Evolutionary conservation across 2,113 vertebrate genomes (phyloP).

Genomic region (Tympanuchus pallidicinctus): DNA sequence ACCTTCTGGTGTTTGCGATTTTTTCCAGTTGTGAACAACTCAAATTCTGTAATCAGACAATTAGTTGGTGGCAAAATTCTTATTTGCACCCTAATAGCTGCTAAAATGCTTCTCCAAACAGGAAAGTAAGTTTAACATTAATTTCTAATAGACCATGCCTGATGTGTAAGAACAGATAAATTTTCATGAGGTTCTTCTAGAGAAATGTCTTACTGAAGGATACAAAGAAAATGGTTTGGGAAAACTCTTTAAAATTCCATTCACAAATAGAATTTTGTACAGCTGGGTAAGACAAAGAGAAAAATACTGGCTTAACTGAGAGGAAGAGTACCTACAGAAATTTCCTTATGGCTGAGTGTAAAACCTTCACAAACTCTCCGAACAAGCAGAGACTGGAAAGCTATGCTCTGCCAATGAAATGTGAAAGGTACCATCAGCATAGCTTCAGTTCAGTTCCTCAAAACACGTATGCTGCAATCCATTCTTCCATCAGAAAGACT

Average conservation of each 20-base stretch:
- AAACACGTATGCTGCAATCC: not conserved
- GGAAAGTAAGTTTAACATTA: not conserved
- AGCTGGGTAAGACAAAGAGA: not conserved
- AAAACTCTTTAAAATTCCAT: not conserved
- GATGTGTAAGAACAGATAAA: not conserved
- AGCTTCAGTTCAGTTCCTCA: not conserved
- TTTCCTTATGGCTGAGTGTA: not conserved
- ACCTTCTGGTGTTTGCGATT: not conserved
- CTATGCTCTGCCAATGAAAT: too few relatives aligned
- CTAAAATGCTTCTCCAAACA: not conserved
- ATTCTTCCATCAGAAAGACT: not conserved
- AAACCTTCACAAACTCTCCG: rapidly evolving
- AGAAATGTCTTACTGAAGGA: not conserved
- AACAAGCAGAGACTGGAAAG: not conserved
- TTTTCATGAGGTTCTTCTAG: not conserved
- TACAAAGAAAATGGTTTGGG: not conserved
- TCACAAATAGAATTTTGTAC: not conserved
- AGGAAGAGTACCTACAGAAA: not conserved
- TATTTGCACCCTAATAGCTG: not conserved
- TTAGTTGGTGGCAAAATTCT: not conserved
- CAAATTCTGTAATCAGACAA: not conserved
- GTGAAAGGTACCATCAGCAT: not conserved
- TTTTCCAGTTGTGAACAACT: not conserved
- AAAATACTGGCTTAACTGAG: not conserved
- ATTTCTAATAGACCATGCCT: not conserved